Evolutionary conservation across 1,140 invertebrate genomes (phyloP), one percentile per base, ranked within the genome.

Genomic region (Zaprionus ghesquierei): DNA sequence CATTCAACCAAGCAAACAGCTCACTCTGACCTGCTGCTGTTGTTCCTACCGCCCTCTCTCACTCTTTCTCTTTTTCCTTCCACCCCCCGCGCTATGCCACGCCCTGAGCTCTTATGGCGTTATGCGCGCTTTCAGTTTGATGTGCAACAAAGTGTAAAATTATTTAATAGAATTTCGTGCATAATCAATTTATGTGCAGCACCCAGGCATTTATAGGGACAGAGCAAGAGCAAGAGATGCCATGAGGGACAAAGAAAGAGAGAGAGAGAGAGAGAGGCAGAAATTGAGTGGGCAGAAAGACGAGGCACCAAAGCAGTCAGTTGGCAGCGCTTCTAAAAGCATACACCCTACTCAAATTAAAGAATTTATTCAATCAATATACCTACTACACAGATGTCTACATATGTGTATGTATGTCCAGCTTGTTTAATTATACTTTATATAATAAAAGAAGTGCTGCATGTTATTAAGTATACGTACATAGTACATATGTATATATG

Each of bases 81-180:
- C n/a, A n/a, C n/a, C n/a, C n/a, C 27, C 25, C 60, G 15, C 18
- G 46, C 22, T 10, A 46, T 35, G 38, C 49, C 72, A 69, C 62
- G 27, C 41, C 56, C 44, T 38, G 38, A 56, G 79, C 66, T 79
- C 76, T 75, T 78, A 89, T 78, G 85, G 72, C 79, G 80, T 87
- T 90, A 74, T 77, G 69, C 69, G 74, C 70, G 71, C 75, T 81
- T 89, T 79, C 78, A 90, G 68, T 75, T 79, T 80, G 84, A 80
- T 90, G 87, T 87, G 87, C 89, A 90, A 81, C 89, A 89, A 90
- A 90, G 82, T 90, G 89, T 81, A 85, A 89, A 90, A 90, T 90
- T 81, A 79, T 87, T 85, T 79, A 81, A 85, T 90, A 86, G 78
- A 90, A 90, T 89, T 89, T 90, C 63, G 85, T 85, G 85, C 81